Evolutionary conservation across 2,113 vertebrate species (phyloP), one percentile per base, ranked within the genome.

Genomic region (Strigops habroptila): DNA sequence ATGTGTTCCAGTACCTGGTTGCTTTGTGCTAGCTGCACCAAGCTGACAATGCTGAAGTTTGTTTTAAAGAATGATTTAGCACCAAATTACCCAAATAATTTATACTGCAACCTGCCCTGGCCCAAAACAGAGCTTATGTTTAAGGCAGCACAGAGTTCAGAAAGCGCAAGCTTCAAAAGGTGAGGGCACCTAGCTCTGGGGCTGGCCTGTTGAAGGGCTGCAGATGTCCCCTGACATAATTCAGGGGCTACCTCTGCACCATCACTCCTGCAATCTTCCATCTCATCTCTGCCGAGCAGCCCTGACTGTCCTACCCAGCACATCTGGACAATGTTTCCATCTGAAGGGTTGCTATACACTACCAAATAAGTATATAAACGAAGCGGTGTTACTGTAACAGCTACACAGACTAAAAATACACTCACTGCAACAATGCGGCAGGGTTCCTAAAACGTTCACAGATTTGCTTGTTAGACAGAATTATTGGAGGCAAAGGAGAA

Each of bases 351-450:
- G 93, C 53, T 90, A 94, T 46, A 83, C 57, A 74, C 63, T 97
- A 97, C 88, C 93, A 94, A 93, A 87, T 95, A 96, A 91, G 91
- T 89, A 92, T 94, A 96, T 64, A 96, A 95, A 82, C 9, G 91
- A 73, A 95, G 53, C 68, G 82, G 43, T 10, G 44, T 33, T 86
- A 71, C 90, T 81, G 19, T 64, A 79, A 82, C 44, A 95, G 93
- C 85, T 89, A 91, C 83, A 37, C 28, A 68, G 67, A 90, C 95
- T 93, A 97, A 97, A 97, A 97, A 89, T 85, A 97, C 30, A 9
- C 74, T 95, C 44, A 10, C 48, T 82, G 75, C 51, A 91, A 88
- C 53, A 63, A 73, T 2, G 15, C 80, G 59, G 69, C 35, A 63
- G 53, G 44, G 69, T 24, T 91, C 89, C 86, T 91, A 73, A 97